Evolutionary conservation across 2,113 vertebrate genomes (phyloP).

Genomic region (Pelmatolapia mariae): DNA sequence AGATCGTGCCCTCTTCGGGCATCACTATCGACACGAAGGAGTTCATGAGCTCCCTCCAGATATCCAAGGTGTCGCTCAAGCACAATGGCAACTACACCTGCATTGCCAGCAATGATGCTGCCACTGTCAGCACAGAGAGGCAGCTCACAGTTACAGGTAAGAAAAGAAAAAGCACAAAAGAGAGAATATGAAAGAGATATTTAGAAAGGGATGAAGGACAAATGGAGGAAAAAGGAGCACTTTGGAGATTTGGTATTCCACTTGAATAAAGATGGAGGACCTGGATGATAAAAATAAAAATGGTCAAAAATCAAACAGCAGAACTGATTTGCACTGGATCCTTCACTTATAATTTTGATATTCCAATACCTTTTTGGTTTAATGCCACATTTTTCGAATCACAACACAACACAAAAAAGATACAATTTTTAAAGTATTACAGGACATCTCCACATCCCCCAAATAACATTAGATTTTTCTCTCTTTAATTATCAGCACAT

Average conservation of each 20-base stretch:
- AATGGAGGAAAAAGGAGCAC: not conserved
- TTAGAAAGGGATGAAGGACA: not conserved
- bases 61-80: constrained; percentile 95
- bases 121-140: constrained; percentile 93
- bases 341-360: not conserved
- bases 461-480: not conserved
- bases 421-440: not conserved
- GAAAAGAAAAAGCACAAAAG: not conserved
- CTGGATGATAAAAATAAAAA: not conserved
- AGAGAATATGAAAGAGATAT: not conserved
- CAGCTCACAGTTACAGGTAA: constrained; percentile 95
- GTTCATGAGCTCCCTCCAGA: constrained; percentile 99
- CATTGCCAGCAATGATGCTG: constrained; percentile 94
- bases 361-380: not conserved
- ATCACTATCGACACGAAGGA: constrained; percentile 98
- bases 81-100: constrained; percentile 99
- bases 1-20: constrained; percentile 90
- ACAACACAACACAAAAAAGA: not conserved
- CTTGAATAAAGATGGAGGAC: not conserved
- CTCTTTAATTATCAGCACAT: not conserved
- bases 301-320: not conserved
- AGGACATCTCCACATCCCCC: not conserved
- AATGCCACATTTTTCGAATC: not conserved
- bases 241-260: not conserved
- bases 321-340: not conserved